Evolutionary conservation across 2,888 invertebrate species (phyloP).

Genomic region (Sarcophaga subvicina): DNA sequence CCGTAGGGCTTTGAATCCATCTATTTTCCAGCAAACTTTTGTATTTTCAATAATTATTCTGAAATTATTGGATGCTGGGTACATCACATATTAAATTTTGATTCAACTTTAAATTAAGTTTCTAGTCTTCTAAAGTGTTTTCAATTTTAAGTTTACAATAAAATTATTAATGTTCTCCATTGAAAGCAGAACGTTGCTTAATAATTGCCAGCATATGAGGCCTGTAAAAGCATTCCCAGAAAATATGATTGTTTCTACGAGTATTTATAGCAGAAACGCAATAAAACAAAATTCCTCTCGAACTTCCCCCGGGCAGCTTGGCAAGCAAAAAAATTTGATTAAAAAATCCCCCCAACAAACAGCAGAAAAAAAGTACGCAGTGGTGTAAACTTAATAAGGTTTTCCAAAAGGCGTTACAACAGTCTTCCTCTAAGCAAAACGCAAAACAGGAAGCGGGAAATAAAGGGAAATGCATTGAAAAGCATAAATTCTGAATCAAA

Average conservation of each 20-base stretch:
- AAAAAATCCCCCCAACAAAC: conserved; percentile 6
- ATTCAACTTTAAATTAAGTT: no score
- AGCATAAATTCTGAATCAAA: conserved; percentile 39
- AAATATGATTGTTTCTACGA: background rate
- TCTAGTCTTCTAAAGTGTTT: no score
- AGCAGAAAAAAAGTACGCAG: background rate
- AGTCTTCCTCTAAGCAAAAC: conserved; percentile 52
- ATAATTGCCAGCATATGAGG: no score
- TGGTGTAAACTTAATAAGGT: conserved; percentile 65
- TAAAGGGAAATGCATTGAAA: conserved; percentile 51
- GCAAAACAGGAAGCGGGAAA: background rate
- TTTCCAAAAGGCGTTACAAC: conserved; percentile 64
- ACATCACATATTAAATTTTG: no score
- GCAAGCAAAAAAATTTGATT: conserved; percentile 13
- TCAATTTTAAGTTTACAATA: no score
- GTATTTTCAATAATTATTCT: no score
- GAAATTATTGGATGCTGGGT: no score
- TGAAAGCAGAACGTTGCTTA: no score
- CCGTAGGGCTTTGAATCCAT: no score
- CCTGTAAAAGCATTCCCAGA: no score
- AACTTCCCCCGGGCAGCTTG: conserved; percentile 34
- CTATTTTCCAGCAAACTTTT: no score
- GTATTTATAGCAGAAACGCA: background rate
- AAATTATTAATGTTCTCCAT: no score
- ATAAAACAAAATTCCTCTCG: background rate